phyloP scores from a whole-genome alignment of 23 tunicate species.

The Aplidium turbinatum region DNA sequence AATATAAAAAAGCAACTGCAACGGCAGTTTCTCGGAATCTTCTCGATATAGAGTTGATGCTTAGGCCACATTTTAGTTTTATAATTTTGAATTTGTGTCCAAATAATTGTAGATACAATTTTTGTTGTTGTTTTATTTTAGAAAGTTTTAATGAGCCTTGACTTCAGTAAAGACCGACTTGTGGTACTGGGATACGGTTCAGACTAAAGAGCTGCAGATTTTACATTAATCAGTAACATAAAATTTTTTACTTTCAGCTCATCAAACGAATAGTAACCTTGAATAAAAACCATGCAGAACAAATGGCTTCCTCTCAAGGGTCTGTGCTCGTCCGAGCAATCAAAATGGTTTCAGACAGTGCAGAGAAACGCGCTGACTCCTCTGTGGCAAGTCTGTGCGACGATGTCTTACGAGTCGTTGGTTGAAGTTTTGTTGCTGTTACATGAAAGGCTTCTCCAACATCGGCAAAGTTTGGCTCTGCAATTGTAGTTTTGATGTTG shows the following conservation, averaged over 20 bases:
- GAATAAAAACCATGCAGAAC: slow-evolving; percentile 73
- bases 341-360: slow-evolving; percentile 16
- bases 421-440: too few relatives aligned
- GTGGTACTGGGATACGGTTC: too few relatives aligned
- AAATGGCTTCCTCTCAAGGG: slow-evolving; percentile 18
- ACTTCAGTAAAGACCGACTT: too few relatives aligned
- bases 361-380: slow-evolving; percentile 34
- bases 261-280: slow-evolving; percentile 66
- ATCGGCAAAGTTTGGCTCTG: too few relatives aligned
- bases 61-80: neutral
- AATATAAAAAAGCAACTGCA: neutral
- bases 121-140: too few relatives aligned
- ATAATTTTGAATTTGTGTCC: neutral
- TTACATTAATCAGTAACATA: too few relatives aligned
- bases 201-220: too few relatives aligned
- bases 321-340: slow-evolving; percentile 4
- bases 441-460: too few relatives aligned
- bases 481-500: too few relatives aligned
- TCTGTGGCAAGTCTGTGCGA: slow-evolving; percentile 10
- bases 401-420: slow-evolving; percentile 6
- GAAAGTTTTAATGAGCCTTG: too few relatives aligned
- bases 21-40: neutral
- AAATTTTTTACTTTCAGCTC: slow-evolving; percentile 47
- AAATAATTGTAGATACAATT: neutral
- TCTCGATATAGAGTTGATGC: neutral